These are phyloP conservation scores for Huso huso DNA, from an alignment of 2,797 vertebrate genomes.

Conservation along the genomic window DNA sequence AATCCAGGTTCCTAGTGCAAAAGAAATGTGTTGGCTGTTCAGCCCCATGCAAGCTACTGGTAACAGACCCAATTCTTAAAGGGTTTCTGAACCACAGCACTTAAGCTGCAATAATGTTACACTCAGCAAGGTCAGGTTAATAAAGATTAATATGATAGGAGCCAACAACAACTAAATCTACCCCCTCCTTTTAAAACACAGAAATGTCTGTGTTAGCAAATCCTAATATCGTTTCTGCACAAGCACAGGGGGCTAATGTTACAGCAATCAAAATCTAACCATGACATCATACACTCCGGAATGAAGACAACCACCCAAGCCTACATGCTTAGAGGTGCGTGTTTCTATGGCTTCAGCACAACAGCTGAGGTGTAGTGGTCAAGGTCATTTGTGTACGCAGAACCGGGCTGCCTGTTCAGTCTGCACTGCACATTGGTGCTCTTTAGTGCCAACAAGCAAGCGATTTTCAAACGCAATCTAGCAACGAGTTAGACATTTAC, in stretches of 20 bases:
- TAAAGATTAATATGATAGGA: background rate
- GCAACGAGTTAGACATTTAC: too few species aligned
- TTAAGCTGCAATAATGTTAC: background rate
- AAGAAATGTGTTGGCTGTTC: background rate
- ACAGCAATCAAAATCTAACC: background rate
- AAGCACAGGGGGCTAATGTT: too few species aligned
- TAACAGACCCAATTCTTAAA: background rate
- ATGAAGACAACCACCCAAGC: conserved; percentile 6
- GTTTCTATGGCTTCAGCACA: conserved; percentile 19
- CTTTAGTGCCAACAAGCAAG: too few species aligned
- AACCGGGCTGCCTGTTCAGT: conserved; percentile 19
- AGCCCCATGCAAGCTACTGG: background rate
- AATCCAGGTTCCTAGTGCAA: background rate
- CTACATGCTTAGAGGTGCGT: conserved; percentile 2
- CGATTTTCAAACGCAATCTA: too few species aligned
- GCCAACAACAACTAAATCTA: background rate
- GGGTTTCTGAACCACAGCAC: background rate
- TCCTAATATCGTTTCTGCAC: too few species aligned
- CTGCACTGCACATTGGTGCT: too few species aligned
- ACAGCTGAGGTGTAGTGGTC: conserved; percentile 19
- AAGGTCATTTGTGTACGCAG: conserved; percentile 21
- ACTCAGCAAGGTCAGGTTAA: conserved; percentile 1
- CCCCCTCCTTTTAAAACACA: too few species aligned
- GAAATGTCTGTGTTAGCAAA: too few species aligned
- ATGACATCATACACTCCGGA: background rate